Evolutionary conservation across 2,113 vertebrate genomes (phyloP), one percentile per base, ranked within the genome.

Genomic region (Hyaena hyaena): DNA sequence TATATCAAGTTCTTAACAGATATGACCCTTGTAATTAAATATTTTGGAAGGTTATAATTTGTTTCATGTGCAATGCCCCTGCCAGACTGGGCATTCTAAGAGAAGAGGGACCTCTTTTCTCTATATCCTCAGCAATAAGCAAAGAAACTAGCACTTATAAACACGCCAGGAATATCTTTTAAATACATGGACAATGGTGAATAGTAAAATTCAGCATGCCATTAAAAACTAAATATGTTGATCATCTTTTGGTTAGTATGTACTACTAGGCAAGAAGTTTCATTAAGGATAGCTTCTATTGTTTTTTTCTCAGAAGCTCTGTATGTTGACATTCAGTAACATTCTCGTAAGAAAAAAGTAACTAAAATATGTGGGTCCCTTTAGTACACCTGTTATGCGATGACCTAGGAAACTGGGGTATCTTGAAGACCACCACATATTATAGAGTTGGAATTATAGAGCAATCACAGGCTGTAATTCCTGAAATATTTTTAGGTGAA

Each of bases 321-420:
- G 80, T 73, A 86, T 80, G 26, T 69, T 80, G 80, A 31, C 2
- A 83, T 87, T 87, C 93, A 87, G 17, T 74, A 84, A 96, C 94
- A 80, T 53, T 33, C 0, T 55, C 4, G 19, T 90, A 2, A 17
- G n/a, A 45, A 31, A 65, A 74, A 69, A 4, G 4, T 85, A 35
- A 65, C 4, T 79, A 23, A 48, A 80, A 7, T 55, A 43, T 48
- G 1, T 4, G 55, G 1, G 17, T 33, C 4, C 2, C 10, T 33
- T 28, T 55, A 79, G 1, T 21, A 90, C 2, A 14, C 12, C 26
- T 74, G 77, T 76, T 19, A 45, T 88, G 31, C 82, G 9, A 2
- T 55, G 21, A 63, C 16, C 31, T 3, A 33, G 11, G 28, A 94
- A 65, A 95, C 5, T 53, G 15, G 9, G 10, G 23, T 80, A 39